Evolutionary conservation across 2,797 vertebrate species (phyloP).

Genomic region (Rhinella marina): DNA sequence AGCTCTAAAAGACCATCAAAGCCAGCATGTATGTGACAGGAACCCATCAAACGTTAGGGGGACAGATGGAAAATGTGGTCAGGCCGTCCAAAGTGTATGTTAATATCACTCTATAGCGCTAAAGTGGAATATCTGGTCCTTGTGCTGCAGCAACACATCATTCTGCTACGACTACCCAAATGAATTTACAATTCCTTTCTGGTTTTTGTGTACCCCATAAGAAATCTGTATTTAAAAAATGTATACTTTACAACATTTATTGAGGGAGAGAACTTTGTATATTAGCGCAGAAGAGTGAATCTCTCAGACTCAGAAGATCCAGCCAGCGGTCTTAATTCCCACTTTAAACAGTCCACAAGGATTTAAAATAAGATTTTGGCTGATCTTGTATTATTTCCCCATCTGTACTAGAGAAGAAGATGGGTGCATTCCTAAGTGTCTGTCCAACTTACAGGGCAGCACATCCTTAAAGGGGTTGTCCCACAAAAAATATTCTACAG

Average conservation of each 20-base stretch:
- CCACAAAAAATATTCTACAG: no score
- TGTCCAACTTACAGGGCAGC: neutral
- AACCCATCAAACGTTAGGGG: neutral
- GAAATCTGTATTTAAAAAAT: neutral
- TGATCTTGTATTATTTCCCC: neutral
- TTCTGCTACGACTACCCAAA: neutral
- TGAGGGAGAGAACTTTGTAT: no score
- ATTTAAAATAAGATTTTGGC: neutral
- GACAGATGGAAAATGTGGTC: slow-evolving; percentile 13
- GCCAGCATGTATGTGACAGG: neutral
- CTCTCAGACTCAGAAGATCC: neutral
- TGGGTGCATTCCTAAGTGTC: neutral
- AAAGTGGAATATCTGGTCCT: neutral
- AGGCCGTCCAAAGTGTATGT: neutral
- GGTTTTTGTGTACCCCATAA: neutral
- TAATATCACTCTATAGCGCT: neutral
- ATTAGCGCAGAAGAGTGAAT: no score
- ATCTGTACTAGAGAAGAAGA: slow-evolving; percentile 11
- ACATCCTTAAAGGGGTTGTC: no score
- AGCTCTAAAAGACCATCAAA: neutral
- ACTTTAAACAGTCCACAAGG: neutral
- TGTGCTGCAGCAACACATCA: neutral
- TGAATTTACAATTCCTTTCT: neutral
- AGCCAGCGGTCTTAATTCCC: neutral
- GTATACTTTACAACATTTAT: no score